A percentile compares a stretch with the other conserved stretches of the same genome.
These are phyloP conservation scores for Tholera decimalis DNA, from an alignment of 2,888 invertebrate genomes.

Conservation along the genomic window DNA sequence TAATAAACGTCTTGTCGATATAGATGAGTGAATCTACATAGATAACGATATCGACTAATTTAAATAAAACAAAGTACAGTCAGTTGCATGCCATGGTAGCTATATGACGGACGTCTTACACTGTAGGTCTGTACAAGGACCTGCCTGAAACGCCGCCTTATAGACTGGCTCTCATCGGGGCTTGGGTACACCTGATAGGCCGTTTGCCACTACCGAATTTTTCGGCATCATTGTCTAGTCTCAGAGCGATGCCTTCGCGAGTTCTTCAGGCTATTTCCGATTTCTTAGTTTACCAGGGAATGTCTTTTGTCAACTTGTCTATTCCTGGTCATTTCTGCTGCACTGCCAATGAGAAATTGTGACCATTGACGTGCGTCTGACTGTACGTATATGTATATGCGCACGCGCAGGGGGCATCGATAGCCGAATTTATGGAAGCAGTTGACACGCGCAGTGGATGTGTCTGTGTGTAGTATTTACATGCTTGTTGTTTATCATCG, in stretches of 20 bases:
- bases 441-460: constrained; percentile 51
- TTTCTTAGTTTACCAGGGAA: background rate
- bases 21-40: constrained; percentile 41
- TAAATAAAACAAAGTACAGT: constrained; percentile 58
- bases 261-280: too few relatives aligned
- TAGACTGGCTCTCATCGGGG: background rate
- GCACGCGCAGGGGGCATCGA: constrained; percentile 67
- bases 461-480: constrained; percentile 32
- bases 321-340: background rate
- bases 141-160: background rate
- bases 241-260: too few relatives aligned
- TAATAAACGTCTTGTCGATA: constrained; percentile 35
- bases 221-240: background rate
- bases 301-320: background rate
- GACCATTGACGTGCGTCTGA: background rate
- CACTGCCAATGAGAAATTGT: background rate
- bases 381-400: constrained; percentile 23
- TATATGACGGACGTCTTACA: background rate
- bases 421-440: constrained; percentile 53
- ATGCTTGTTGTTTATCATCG: constrained; percentile 47
- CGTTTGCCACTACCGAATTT: background rate
- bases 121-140: background rate
- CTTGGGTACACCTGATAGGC: background rate
- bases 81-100: background rate
- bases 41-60: constrained; percentile 60